Base-by-base conservation (phyloP, 2,888 invertebrate genomes). In the Apeira syringaria region DNA sequence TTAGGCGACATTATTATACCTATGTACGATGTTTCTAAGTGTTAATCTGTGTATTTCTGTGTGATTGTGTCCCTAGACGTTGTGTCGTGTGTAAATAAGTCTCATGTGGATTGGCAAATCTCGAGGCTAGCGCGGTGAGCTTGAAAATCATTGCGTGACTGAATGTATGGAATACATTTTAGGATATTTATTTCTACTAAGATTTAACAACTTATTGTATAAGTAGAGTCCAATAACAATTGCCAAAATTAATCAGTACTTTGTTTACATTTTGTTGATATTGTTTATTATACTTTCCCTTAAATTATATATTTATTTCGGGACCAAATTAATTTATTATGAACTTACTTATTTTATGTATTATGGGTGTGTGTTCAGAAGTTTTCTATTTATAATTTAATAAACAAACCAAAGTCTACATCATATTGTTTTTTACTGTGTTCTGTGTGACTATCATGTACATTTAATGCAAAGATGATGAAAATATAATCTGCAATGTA, bases 301-400 rank as follows among this genome's bases (percentile, higher is more conserved):
- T 82, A 83, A 79, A 80, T 81, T 83, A 80, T 86, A 80, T 83
- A 87, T 87, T 88, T 87, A 88, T 90, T 87, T 88, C 75, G 89
- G 88, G 90, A 90, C 85, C 86, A 91, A 90, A 89, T 86, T 86
- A 85, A 85, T 88, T 89, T 89, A 88, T 89, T 88, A 78, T 79
- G 70, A 82, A 75, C 77, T 80, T 83, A 67, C 80, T 72, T 70
- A 69, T 44, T 77, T 88, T 84, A 81, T 80, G 80, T 82, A 84
- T 82, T 45, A 81, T 77, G 74, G 77, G 78, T 84, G 86, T 84
- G 86, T 85, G 81, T 86, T 86, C 78, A 81, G 76, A 78, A 78
- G 74, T 83, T 82, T 77, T 73, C 87, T 86, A 86, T 88, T 88
- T 85, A 86, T 84, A 78, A 80, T 83, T 80, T 81, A 88, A 84